These are phyloP conservation scores for Neolamprologus sp. DNA, from an alignment of 2,113 vertebrate genomes.

Conservation along the genomic window DNA sequence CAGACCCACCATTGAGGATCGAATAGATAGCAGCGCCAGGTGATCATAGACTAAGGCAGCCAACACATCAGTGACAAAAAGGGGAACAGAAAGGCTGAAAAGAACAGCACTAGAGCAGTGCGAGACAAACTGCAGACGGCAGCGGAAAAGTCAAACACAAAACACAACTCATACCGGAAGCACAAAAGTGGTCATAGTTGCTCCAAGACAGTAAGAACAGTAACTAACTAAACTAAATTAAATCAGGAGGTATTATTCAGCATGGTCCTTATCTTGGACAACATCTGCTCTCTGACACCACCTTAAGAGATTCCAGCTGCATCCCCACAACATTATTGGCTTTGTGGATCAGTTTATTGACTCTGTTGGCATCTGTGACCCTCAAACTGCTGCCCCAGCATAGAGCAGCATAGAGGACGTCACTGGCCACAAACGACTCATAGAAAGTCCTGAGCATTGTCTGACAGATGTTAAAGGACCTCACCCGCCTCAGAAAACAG, in stretches of 20 bases:
- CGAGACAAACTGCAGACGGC: not conserved
- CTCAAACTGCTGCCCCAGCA: not conserved
- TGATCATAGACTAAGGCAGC: not conserved
- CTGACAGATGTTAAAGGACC: not conserved
- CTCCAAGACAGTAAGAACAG: not conserved
- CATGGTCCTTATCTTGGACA: not conserved
- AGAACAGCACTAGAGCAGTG: not conserved
- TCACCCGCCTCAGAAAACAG: not conserved
- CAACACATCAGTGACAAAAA: not conserved
- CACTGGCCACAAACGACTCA: not conserved
- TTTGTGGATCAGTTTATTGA: not conserved
- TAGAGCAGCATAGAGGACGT: rapidly evolving
- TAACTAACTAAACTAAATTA: not conserved
- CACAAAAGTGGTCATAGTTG: not conserved
- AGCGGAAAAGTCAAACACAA: not conserved
- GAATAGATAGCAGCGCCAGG: not conserved
- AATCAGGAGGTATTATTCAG: not conserved
- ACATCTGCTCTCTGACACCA: not conserved
- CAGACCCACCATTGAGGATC: not conserved
- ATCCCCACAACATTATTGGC: not conserved
- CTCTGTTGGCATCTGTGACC: not conserved
- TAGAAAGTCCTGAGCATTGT: not conserved
- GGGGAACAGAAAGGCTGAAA: not conserved
- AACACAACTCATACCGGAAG: not conserved
- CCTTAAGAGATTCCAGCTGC: not conserved